Base-by-base conservation (phyloP, 2,113 vertebrate genomes). In the Psophia crepitans region DNA sequence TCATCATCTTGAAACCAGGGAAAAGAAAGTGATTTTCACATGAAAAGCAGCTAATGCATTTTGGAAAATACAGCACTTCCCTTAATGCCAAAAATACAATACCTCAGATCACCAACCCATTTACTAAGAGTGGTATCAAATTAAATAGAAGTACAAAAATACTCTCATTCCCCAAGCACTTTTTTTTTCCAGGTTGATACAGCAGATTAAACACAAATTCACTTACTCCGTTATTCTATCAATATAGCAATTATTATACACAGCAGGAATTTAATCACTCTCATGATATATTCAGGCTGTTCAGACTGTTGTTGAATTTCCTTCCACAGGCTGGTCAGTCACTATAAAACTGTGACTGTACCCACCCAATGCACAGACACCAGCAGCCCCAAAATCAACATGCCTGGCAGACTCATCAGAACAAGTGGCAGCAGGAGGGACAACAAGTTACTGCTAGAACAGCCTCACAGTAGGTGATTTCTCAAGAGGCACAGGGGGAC, bases 251-350 rank as follows among this genome's bases (percentile, higher is more conserved):
- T 95, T 95, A 95, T 70, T 88, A 66, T 20, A 84, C 90, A 84
- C 96, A 97, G 95, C 88, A 92, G 92, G 88, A 95, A 90, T 86
- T 90, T 75, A 94, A 93, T 87, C 90, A 71, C 80, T 78, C 76
- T 89, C 76, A 19, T 68, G 78, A 63, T 37, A 46, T 2, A 44
- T 30, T 77, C 35, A 8, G 82, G 35, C 75, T 74, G 54, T 58
- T 53, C 64, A 78, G 57, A 61, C 6, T 0, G 0, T 85, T 33
- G 30, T 35, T 80, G 71, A 30, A 60, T 86, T 30, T 71, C n/a
- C 39, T 61, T 18, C 41, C 51, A 11, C 4, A 1, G 48, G 46
- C 68, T 48, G 51, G 10, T 27, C 68, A 51, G 19, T 3, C 0
- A 0, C 26, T 48, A n/a, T 22, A 18, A 30, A 56, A 1, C 24